phyloP scores from a whole-genome alignment of 2,888 invertebrate genomes.

The Hydraecia micacea region DNA sequence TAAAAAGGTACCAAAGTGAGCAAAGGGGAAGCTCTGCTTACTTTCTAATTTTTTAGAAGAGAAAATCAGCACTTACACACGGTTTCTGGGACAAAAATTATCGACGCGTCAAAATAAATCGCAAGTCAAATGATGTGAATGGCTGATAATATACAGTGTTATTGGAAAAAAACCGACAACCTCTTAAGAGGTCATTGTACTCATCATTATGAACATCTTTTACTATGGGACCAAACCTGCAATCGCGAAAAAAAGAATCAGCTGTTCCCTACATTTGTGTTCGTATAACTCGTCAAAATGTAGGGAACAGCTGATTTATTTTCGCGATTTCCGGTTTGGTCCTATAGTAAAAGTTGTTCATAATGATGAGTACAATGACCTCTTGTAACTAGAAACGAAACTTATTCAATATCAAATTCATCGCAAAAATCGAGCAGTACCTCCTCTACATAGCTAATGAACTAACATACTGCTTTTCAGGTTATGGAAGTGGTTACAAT shows the following conservation, averaged over 20 bases:
- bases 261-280: too few relatives aligned
- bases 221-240: too few relatives aligned
- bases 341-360: too few relatives aligned
- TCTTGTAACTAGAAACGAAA: too few relatives aligned
- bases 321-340: too few relatives aligned
- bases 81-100: neutral
- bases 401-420: neutral
- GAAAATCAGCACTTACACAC: neutral
- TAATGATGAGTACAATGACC: too few relatives aligned
- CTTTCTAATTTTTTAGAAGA: neutral
- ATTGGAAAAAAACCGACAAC: too few relatives aligned
- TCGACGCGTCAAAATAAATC: neutral
- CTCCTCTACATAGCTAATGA: neutral
- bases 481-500: conserved; percentile 92
- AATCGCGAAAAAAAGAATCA: too few relatives aligned
- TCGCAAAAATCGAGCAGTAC: neutral
- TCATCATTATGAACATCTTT: too few relatives aligned
- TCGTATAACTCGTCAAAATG: too few relatives aligned
- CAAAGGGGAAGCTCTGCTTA: neutral
- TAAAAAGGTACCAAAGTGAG: neutral
- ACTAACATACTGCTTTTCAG: conserved; percentile 77
- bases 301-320: too few relatives aligned
- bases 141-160: neutral
- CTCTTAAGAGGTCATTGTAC: too few relatives aligned
- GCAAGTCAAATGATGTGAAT: neutral